Percentiles rank a stretch among this genome's conserved stretches.
These are phyloP conservation scores for Tauraco erythrolophus DNA, from an alignment of 2,113 vertebrate species.

Conservation along the genomic window DNA sequence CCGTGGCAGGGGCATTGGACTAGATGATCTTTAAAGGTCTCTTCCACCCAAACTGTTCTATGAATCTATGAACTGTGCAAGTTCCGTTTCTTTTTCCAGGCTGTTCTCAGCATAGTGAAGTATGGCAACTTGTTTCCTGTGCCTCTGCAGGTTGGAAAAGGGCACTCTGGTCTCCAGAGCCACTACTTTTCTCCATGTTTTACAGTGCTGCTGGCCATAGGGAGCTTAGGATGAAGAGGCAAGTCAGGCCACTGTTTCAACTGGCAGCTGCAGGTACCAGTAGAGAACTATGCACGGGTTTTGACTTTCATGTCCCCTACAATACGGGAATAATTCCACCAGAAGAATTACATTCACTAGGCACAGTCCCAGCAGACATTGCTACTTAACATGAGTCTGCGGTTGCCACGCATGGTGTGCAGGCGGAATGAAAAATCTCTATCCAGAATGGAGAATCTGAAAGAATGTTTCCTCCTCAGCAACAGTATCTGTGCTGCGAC, in stretches of 20 bases:
- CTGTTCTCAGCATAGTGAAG: neutral
- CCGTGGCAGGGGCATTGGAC: accelerated
- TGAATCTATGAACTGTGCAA: neutral
- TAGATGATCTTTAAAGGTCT: neutral
- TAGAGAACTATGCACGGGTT: neutral
- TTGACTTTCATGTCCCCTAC: neutral
- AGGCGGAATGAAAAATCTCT: neutral
- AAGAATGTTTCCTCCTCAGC: neutral
- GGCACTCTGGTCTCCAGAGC: neutral
- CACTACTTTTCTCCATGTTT: neutral
- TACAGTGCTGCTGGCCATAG: neutral
- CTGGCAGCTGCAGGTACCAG: neutral
- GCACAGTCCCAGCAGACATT: neutral
- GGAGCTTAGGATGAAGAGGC: neutral
- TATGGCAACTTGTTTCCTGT: neutral
- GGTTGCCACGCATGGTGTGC: accelerated
- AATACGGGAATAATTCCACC: neutral
- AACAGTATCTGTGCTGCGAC: neutral
- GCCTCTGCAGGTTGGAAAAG: neutral
- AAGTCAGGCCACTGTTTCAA: neutral
- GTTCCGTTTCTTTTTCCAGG: neutral
- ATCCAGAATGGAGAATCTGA: neutral
- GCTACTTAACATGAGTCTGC: neutral
- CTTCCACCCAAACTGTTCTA: neutral
- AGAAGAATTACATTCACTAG: neutral